Evolutionary conservation across 2,888 invertebrate species (phyloP), one percentile per base, ranked within the genome.

Genomic region (Chrysopilus asiliformis): DNA sequence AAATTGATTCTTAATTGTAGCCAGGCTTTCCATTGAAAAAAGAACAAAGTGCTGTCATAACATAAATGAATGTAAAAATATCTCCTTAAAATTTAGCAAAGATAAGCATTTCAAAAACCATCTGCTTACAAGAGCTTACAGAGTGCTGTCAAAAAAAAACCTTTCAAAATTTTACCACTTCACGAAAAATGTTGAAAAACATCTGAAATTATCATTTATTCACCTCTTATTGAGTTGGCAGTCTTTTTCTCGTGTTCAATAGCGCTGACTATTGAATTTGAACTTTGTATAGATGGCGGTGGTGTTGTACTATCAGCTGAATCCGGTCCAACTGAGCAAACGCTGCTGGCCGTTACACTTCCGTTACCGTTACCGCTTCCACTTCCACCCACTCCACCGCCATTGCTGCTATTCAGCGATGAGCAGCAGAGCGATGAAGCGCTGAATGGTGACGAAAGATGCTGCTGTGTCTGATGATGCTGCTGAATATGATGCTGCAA

Each of bases 221-320:
- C 42, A 52, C 52, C 52, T 52, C 52, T 43, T 43, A 52, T 52
- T 28, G 52, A 52, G 44, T 51, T 52, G 35, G 50, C 50, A 45
- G 49, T 46, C 46, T 51, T 52, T 46, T 51, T 51, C 37, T 52
- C 51, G 43, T 46, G 47, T 39, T 49, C 48, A 40, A 47, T 45
- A 42, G 47, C 44, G 42, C 42, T 44, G 42, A 42, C 43, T 43
- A 47, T 42, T 39, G 43, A 43, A 45, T 45, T 49, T 43, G 44
- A 44, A 44, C 44, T 42, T 40, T 45, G 42, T 32, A 46, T 43
- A 24, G 49, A 43, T 32, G 53, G 52, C 38, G 51, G 50, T 42
- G 51, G 51, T 37, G 51, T 52, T 47, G 53, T 53, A 47, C 53
- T 53, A 39, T 53, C 53, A 36, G 49, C 52, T 39, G 49, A 47